Base-by-base conservation (phyloP, 2,113 vertebrate genomes). In the Protomyctophum bolini region DNA sequence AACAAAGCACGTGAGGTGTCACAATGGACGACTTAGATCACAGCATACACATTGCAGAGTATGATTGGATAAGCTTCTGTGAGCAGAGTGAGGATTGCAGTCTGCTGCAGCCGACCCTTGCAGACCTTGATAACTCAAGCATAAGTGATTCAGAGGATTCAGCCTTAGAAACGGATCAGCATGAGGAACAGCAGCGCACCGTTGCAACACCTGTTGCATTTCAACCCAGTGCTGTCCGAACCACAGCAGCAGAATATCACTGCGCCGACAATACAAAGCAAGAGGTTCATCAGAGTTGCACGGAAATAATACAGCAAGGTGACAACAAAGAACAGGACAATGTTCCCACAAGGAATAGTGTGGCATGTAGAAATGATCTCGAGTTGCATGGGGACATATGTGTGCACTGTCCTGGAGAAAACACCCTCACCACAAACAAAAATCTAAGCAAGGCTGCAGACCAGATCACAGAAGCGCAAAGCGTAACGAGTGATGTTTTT, bases 21-120 rank as follows among this genome's bases (percentile, higher is more conserved):
- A 64, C 47, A 49, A 99, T 98, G 98, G 98, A 98, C 76, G 94
- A 98, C 84, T 94, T 98, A 51, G 96, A 97, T 87, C 97, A 98
- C 89, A 98, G 96, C 70, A 92, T 98, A 76, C 90, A 92, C 81
- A 93, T 96, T 79, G 94, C 92, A 0, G 95, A 98, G 70, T 83
- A 83, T 12, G 97, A 97, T 70, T 98, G 98, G 97, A 91, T 90
- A 0, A 93, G 92, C 76, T 98, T 99, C 88, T 90, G 85, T 0
- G 88, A 80, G 9, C 88, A 94, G 0, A 80, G 94, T 0, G 96
- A 97, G 50, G 95, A 97, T 85, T 98, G 97, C 80, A 62, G 76
- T 70, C 83, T 96, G 63, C 79, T 76, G 2, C 94, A 91, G 6
- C 92, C 94, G 0, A 41, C 86, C 1, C 89, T 98, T 64, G 97